Conservation (phyloP, 2,797 vertebrate genomes). For the Glossophaga mutica region DNA sequence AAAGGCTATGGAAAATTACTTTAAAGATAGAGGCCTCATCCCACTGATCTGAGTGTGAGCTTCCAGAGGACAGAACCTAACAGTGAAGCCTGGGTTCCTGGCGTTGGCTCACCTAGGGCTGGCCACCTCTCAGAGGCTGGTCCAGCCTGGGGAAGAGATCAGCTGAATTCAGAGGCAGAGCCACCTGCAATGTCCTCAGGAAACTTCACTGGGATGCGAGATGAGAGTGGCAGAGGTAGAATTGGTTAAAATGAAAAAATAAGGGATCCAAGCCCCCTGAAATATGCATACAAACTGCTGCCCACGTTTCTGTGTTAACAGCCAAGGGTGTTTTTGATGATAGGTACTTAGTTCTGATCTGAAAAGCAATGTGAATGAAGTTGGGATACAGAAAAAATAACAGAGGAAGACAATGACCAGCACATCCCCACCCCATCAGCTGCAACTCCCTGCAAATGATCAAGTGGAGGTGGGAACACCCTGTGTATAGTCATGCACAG, state of each 20-base stretch:
- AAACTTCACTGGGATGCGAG: not conserved
- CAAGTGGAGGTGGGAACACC: not conserved
- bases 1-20: not conserved
- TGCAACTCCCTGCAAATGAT: accelerated
- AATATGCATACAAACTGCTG: accelerated
- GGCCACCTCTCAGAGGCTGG: accelerated
- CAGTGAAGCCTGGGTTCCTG: not conserved
- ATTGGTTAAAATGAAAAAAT: not conserved
- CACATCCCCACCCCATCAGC: not conserved
- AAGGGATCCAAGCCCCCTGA: not conserved
- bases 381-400: not conserved
- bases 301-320: not conserved
- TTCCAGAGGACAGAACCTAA: not conserved
- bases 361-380: not conserved
- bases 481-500: accelerated
- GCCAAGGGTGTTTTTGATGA: not conserved
- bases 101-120: not conserved
- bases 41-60: not conserved
- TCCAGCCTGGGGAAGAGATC: not conserved
- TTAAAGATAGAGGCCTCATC: not conserved
- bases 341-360: not conserved
- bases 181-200: not conserved
- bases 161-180: not conserved
- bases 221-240: not conserved
- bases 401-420: not conserved